Base-by-base conservation (phyloP, 2,797 vertebrate genomes). In the Urocyon cinereoargenteus region DNA sequence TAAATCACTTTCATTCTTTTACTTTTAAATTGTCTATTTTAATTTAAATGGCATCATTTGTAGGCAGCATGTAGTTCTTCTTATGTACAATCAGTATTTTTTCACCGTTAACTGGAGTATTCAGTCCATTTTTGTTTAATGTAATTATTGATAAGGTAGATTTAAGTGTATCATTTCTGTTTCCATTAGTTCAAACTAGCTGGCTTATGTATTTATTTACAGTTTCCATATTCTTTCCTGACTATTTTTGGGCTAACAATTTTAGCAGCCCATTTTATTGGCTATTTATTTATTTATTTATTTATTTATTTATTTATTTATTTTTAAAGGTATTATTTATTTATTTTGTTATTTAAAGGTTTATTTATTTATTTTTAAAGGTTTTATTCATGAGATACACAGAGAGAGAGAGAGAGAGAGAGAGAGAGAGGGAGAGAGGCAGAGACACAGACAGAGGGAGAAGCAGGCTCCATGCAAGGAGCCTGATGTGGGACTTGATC, bases 61-160 rank as follows among this genome's bases (percentile, higher is more conserved):
- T 45, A 90, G 70, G 53, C 12, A 87, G 5, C 31, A 36, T 16
- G 16, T 86, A 91, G 40, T 49, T 81, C 66, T 91, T 93, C 96
- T 59, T 57, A 64, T 83, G 86, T 85, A 31, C 14, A 77, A 16
- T 59, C n/a, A 49, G 22, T 95, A 61, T 83, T 83, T 36, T 92
- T 66, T 84, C 72, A 73, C 12, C 64, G 90, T 72, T 34, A 92
- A 36, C 70, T 89, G 66, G 36, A 92, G n/a, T 68, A 78, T 19
- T 77, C n/a, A 85, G 1, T 89, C 16, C n/a, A 82, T 81, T 94
- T 94, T 96, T 89, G 26, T 81, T 77, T 86, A 85, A 89, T 51
- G 68, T 62, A 68, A n/a, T 66, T 87, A 78, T 51, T 78, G 70
- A 96, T 53, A 51, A 53, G 13, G 34, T 72, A 61, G 15, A 34